These are phyloP conservation scores for Zaprionus camerounensis DNA, from an alignment of 1,140 invertebrate species.

Conservation along the genomic window DNA sequence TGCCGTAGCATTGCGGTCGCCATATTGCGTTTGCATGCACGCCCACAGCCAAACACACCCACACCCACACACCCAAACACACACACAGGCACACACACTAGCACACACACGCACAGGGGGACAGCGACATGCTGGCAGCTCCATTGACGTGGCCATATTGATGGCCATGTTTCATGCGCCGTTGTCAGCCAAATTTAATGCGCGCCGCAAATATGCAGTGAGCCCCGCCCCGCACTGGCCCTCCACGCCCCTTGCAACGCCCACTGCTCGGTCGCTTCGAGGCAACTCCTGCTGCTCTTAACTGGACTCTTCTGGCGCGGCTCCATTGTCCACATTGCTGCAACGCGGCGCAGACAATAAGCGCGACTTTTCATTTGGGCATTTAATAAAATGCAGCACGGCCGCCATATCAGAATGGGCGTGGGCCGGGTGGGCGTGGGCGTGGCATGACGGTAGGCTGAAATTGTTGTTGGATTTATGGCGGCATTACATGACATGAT, in stretches of 20 bases:
- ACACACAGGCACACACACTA: constrained; percentile 20
- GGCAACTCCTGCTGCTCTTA: neutral
- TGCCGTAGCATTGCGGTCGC: constrained; percentile 80
- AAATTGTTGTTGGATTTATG: constrained; percentile 82
- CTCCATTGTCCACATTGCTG: constrained; percentile 22
- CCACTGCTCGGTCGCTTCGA: neutral
- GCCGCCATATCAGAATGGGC: constrained; percentile 27
- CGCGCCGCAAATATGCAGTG: constrained; percentile 77
- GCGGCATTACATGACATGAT: constrained; percentile 81
- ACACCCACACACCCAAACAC: constrained; percentile 19
- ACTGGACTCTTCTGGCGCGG: constrained; percentile 7
- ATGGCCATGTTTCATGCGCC: constrained; percentile 80
- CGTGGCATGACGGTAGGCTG: neutral
- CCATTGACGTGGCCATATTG: constrained; percentile 74
- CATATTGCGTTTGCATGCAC: constrained; percentile 83
- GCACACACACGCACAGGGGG: neutral
- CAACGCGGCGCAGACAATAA: constrained; percentile 61
- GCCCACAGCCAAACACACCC: constrained; percentile 70
- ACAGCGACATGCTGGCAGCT: constrained; percentile 13
- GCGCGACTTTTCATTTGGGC: constrained; percentile 81
- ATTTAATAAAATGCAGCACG: constrained; percentile 79
- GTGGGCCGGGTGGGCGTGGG: constrained; percentile 5
- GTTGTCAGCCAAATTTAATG: constrained; percentile 82
- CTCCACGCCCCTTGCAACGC: neutral
- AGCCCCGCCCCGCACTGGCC: constrained; percentile 9